Evolutionary conservation across 2,113 vertebrate genomes (phyloP).

Genomic region (Mesocricetus auratus): DNA sequence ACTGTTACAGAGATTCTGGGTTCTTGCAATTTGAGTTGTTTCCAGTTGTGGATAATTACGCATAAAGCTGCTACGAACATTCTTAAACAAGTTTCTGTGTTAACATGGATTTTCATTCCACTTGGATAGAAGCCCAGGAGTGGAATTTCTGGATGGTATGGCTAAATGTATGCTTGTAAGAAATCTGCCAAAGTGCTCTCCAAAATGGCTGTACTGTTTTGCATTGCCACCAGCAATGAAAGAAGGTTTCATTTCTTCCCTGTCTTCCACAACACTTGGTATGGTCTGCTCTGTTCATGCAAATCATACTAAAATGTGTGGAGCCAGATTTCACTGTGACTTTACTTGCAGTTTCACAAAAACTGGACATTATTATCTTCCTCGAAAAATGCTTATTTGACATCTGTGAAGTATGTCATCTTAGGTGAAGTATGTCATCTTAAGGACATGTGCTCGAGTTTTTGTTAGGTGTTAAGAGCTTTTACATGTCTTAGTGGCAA

Average conservation of each 20-base stretch:
- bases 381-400: neutral
- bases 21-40: conserved; percentile 17
- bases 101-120: conserved; percentile 51
- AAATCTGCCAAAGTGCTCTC: conserved; percentile 49
- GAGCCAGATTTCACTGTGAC: neutral
- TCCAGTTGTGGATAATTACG: conserved; percentile 11
- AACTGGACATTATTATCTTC: conserved; percentile 11
- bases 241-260: conserved; percentile 30
- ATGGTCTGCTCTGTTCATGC: conserved; percentile 19
- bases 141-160: neutral
- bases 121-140: conserved; percentile 40
- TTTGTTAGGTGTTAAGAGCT: neutral
- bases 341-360: conserved; percentile 50
- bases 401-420: neutral
- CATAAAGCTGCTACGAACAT: conserved; percentile 43
- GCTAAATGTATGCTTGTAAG: conserved; percentile 38
- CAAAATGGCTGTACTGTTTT: neutral
- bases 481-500: neutral
- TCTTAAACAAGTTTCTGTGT: conserved; percentile 39
- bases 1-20: neutral
- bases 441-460: neutral
- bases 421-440: conserved; percentile 34
- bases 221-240: neutral
- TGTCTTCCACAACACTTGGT: neutral
- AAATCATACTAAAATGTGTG: neutral